A percentile compares a stretch with the other conserved stretches of the same genome.
These are phyloP conservation scores for Drosophila virilis DNA, from an alignment of 1,140 invertebrate species.

Conservation along the genomic window DNA sequence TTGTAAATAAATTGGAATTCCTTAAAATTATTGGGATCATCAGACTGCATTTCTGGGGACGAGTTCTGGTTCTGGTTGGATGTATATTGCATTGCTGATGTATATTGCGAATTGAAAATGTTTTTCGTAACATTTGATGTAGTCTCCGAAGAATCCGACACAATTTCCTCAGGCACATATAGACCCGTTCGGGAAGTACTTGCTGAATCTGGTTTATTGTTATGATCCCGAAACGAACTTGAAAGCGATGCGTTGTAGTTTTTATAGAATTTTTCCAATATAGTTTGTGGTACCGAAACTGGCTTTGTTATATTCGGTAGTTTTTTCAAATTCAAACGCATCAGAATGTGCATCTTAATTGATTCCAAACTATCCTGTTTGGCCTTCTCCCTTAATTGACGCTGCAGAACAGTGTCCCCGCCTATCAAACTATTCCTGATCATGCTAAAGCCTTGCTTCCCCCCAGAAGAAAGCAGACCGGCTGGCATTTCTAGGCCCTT, in stretches of 20 bases:
- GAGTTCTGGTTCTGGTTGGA: conserved; percentile 20
- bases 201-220: background rate
- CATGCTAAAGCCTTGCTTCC: conserved; percentile 41
- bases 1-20: conserved; percentile 23
- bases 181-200: background rate
- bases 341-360: conserved; percentile 76
- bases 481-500: background rate
- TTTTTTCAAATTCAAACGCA: conserved; percentile 68
- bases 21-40: conserved; percentile 54
- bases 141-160: background rate
- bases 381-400: conserved; percentile 70
- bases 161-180: conserved; percentile 5
- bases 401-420: conserved; percentile 56
- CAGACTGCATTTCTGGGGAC: conserved; percentile 60
- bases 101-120: background rate
- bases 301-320: conserved; percentile 76
- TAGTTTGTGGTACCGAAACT: conserved; percentile 64
- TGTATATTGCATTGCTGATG: background rate
- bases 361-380: conserved; percentile 76
- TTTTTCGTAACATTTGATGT: background rate
- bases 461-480: background rate
- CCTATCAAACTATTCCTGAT: conserved; percentile 56
- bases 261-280: conserved; percentile 75
- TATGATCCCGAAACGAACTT: conserved; percentile 6
- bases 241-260: conserved; percentile 49